phyloP scores from a whole-genome alignment of 2,113 vertebrate genomes.

The Varanus salvator region DNA sequence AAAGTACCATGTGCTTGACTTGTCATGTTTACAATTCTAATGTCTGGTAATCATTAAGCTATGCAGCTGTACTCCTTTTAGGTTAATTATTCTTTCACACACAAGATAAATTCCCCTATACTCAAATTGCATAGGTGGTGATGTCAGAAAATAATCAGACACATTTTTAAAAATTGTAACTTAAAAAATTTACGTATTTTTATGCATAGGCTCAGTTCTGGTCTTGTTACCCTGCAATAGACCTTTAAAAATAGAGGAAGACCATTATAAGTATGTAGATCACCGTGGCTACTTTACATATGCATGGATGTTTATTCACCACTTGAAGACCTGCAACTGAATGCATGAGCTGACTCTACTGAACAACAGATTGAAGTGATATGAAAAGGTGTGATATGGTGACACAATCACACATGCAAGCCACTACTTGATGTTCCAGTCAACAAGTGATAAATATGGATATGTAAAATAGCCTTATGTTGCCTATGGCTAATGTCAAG shows the following conservation, averaged over 20 bases:
- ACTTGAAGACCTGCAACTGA: not conserved
- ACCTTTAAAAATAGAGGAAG: constrained; percentile 8
- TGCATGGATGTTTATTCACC: not conserved
- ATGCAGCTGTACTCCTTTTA: not conserved
- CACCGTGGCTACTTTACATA: not conserved
- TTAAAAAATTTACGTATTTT: too few species aligned
- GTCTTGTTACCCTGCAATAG: not conserved
- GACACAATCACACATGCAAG: not conserved
- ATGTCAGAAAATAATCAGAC: not conserved
- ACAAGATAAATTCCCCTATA: not conserved
- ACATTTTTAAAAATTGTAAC: too few species aligned
- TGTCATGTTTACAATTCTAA: not conserved
- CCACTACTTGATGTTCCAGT: not conserved
- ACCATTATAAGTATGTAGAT: not conserved
- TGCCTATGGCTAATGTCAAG: not conserved
- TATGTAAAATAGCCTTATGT: not conserved
- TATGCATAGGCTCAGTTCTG: constrained; percentile 1
- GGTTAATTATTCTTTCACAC: not conserved
- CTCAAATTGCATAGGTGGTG: constrained; percentile 19
- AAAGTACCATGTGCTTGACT: not conserved
- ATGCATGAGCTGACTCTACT: not conserved
- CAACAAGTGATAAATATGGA: not conserved
- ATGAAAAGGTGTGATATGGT: not conserved
- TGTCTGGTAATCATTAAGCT: not conserved
- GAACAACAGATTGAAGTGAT: not conserved